Percentiles rank a stretch among this genome's conserved stretches.
Conservation (phyloP, 2,113 vertebrate genomes). For the Eubucco bourcierii region DNA sequence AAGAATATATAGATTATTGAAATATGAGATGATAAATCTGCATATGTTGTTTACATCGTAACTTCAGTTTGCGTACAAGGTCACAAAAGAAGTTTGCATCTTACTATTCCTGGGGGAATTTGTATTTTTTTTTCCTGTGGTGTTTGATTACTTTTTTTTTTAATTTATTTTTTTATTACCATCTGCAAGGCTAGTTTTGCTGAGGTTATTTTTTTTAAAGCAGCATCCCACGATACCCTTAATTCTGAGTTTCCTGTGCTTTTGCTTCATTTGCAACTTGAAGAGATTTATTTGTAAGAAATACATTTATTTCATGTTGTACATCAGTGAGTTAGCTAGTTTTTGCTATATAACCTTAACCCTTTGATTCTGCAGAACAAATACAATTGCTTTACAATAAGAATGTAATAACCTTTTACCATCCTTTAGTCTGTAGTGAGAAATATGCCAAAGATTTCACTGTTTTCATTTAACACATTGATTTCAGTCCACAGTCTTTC, state of each 20-base stretch:
- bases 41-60: not conserved
- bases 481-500: not conserved
- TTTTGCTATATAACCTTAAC: not conserved
- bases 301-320: not conserved
- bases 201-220: conserved; percentile 27
- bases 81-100: conserved; percentile 12
- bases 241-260: conserved; percentile 47
- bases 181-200: conserved; percentile 42
- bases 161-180: not conserved
- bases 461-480: not conserved
- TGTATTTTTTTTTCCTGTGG: not conserved
- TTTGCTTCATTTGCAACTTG: conserved; percentile 66
- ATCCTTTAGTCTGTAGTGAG: not conserved
- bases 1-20: not conserved
- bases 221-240: conserved; percentile 52
- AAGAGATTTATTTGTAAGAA: conserved; percentile 24
- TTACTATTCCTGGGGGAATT: not conserved
- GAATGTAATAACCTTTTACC: not conserved
- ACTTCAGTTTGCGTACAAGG: not conserved
- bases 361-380: not conserved
- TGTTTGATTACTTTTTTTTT: conserved; percentile 31
- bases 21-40: not conserved
- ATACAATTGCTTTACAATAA: not conserved
- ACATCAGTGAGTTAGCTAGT: not conserved
- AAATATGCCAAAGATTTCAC: not conserved